Base-by-base conservation (phyloP, 2,888 invertebrate species). In the Carcina quercana region DNA sequence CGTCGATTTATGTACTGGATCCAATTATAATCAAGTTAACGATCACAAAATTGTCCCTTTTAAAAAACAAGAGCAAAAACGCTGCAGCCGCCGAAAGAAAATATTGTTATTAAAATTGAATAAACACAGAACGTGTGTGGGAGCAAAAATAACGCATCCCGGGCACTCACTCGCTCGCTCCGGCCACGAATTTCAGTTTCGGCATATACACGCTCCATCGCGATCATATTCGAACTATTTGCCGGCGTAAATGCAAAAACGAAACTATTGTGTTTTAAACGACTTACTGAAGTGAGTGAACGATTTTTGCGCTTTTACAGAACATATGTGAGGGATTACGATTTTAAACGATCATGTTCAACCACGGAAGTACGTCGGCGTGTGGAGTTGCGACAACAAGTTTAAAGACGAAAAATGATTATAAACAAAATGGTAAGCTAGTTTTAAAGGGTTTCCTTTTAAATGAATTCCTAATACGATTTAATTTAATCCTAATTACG, bases 111-210 rank as follows among this genome's bases (percentile, higher is more conserved):
- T 69, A 64, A 71, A 67, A 68, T 68, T 63, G 60, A 63, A 67
- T 69, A 70, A 69, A 73, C 67, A 73, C 67, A 65, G 43, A 40
- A 50, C 54, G 55, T 50, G 45, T 41, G 58, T 39, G 32, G 61
- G 49, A 75, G 67, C 71, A 73, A 76, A 82, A 80, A 82, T 82
- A 82, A 73, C 78, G 55, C 59, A 50, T 54, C 58, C 49, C 59
- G 59, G 59, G n/a, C n/a, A n/a, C n/a, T n/a, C n/a, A n/a, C n/a
- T n/a, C n/a, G n/a, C n/a, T n/a, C 58, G 47, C 45, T 41, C 49
- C 41, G 50, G 53, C 49, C 13, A 11, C 15, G 13, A 20, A 20
- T 10, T 29, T 25, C 35, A 55, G 59, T 58, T 63, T 62, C 66
- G 67, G 67, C 59, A 63, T 60, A 19, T 31, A 22, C 53, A 54